Conservation (phyloP, 2,113 vertebrate species). For the Tachycineta bicolor region DNA sequence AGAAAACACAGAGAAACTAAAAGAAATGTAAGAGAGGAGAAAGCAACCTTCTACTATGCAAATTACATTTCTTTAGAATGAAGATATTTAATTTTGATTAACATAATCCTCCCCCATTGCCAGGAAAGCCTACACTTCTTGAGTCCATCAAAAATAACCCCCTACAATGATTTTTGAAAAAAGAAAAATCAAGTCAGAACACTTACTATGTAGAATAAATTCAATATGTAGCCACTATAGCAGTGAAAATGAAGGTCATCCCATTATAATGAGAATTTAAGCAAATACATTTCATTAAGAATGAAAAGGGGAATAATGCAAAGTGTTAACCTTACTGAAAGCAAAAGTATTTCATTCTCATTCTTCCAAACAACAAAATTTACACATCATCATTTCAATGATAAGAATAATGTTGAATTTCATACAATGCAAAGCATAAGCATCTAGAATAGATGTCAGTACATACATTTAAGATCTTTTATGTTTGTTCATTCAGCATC, state of each 20-base stretch:
- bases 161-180: background rate
- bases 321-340: background rate
- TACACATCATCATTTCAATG: background rate
- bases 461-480: background rate
- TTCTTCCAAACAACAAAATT: background rate
- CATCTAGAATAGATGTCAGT: background rate
- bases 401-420: background rate
- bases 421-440: background rate
- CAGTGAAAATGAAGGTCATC: background rate
- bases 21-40: background rate
- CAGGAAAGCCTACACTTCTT: conserved; percentile 9
- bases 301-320: background rate
- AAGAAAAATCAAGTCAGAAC: background rate
- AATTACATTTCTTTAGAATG: conserved; percentile 25
- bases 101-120: conserved; percentile 2
- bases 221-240: background rate
- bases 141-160: background rate
- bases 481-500: background rate
- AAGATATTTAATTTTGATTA: conserved; percentile 48
- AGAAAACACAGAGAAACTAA: background rate
- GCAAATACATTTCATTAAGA: background rate
- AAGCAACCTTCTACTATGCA: background rate
- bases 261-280: background rate
- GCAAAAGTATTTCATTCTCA: background rate
- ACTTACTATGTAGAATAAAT: background rate